Conservation (phyloP, 2,797 vertebrate genomes). For the Macropus fuliginosus region DNA sequence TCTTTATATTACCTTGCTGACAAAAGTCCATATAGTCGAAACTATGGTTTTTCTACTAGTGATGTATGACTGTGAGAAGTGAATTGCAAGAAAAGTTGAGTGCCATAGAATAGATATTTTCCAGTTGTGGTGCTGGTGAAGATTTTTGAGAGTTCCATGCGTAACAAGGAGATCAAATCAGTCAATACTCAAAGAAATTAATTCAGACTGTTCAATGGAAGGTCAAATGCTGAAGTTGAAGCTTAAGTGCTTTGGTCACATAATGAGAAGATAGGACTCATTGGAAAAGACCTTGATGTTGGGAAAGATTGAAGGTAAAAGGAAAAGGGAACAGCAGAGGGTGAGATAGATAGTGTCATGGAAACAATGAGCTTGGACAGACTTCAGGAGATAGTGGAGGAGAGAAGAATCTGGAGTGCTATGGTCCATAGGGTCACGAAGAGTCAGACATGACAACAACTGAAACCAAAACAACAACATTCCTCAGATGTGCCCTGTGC, state of each 20-base stretch:
- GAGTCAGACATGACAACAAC: neutral
- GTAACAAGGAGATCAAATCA: neutral
- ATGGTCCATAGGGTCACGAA: neutral
- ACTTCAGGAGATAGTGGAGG: neutral
- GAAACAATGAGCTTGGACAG: neutral
- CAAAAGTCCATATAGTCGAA: neutral
- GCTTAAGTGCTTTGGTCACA: neutral
- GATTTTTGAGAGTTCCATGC: neutral
- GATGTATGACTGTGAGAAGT: neutral
- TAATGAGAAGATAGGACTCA: neutral
- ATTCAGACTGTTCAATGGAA: neutral
- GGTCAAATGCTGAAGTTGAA: neutral
- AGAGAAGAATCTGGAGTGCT: too few species aligned
- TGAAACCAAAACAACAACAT: neutral
- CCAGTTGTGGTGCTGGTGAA: neutral
- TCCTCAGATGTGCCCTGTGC: neutral
- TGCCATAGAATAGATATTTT: neutral
- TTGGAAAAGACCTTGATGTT: neutral
- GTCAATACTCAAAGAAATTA: neutral
- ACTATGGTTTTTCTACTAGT: too few species aligned
- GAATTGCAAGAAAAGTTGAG: neutral
- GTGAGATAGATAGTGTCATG: neutral
- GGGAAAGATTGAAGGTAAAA: neutral
- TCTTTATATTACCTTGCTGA: neutral
- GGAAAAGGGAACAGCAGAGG: neutral